These are phyloP conservation scores for Helostoma temminkii DNA, from an alignment of 2,797 vertebrate genomes.

Conservation along the genomic window DNA sequence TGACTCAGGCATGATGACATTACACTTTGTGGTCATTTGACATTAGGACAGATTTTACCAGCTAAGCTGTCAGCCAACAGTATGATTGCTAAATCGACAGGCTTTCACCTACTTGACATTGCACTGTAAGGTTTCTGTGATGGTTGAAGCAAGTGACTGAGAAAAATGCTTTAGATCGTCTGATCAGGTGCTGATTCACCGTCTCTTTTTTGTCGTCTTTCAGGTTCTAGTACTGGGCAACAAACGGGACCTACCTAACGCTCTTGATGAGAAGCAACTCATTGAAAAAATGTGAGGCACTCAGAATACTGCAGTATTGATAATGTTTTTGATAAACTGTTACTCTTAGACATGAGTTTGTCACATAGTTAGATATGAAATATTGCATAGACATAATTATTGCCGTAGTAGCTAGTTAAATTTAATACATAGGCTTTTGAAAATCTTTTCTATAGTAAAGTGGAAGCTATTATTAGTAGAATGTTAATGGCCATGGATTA, in stretches of 20 bases:
- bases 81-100: conserved; percentile 35
- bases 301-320: not conserved
- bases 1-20: conserved; percentile 39
- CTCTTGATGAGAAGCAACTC: conserved; percentile 98
- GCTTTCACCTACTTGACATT: conserved; percentile 4
- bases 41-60: conserved; percentile 13
- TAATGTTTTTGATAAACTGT: not conserved
- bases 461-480: not conserved
- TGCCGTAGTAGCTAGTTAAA: too few relatives aligned
- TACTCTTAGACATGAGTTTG: too few relatives aligned
- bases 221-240: conserved; percentile 98
- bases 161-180: conserved; percentile 11
- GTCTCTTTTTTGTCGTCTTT: conserved; percentile 36
- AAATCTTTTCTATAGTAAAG: not conserved
- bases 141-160: not conserved
- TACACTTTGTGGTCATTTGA: conserved; percentile 34
- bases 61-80: not conserved
- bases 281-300: conserved; percentile 97
- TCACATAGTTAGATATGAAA: too few relatives aligned
- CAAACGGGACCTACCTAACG: conserved; percentile 94
- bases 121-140: not conserved
- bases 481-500: not conserved
- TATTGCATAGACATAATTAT: not conserved
- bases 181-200: conserved; percentile 16
- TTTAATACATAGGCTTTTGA: not conserved